A percentile compares a stretch with the other conserved stretches of the same genome.
phyloP scores from a whole-genome alignment of 1,140 invertebrate species.

The Phymorhynchus buccinoides region DNA sequence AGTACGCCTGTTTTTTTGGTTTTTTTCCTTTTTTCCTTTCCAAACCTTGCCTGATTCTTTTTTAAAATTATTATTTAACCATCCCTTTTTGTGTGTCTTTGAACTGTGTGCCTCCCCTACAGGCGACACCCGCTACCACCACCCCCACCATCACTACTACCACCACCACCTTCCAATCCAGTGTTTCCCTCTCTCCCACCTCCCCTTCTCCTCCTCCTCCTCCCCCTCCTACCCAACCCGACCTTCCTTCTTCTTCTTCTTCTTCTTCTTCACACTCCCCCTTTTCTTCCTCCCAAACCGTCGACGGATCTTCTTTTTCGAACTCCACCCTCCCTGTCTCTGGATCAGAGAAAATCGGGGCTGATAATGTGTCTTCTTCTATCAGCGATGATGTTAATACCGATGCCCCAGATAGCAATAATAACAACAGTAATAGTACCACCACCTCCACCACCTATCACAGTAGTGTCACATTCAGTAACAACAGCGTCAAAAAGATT shows the following conservation, averaged over 20 bases:
- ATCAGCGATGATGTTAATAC: too few relatives aligned
- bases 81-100: neutral
- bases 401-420: too few relatives aligned
- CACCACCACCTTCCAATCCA: neutral
- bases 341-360: too few relatives aligned
- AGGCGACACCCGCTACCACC: neutral
- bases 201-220: neutral
- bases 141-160: neutral
- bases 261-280: neutral
- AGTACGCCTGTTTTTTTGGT: too few relatives aligned
- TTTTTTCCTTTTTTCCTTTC: too few relatives aligned
- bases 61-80: neutral
- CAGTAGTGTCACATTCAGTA: too few relatives aligned
- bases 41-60: too few relatives aligned
- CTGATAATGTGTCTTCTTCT: too few relatives aligned
- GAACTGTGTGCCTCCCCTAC: neutral
- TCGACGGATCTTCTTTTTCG: neutral
- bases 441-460: too few relatives aligned
- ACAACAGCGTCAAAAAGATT: too few relatives aligned
- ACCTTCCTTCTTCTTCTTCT: neutral
- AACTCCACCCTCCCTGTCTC: neutral
- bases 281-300: neutral
- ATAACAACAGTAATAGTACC: too few relatives aligned
- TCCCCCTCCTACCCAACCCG: neutral
- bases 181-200: neutral